phyloP scores from a whole-genome alignment of 2,113 vertebrate species.

The Mustela lutreola region DNA sequence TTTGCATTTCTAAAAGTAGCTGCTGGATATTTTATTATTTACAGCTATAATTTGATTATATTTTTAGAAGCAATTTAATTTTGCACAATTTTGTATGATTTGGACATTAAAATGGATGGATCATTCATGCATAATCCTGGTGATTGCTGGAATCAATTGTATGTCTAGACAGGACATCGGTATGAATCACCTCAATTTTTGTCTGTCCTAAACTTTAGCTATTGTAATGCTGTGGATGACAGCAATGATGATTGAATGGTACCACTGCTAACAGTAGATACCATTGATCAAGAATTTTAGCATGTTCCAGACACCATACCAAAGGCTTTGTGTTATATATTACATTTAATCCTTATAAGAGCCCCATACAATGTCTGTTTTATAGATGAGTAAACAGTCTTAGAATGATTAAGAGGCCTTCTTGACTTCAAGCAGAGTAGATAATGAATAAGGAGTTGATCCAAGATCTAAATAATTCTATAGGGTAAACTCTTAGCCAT shows the following conservation, averaged over 20 bases:
- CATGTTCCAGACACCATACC: background rate
- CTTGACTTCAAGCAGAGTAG: background rate
- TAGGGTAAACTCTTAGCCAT: conserved; percentile 9
- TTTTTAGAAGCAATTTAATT: conserved; percentile 58
- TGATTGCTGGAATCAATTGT: conserved; percentile 9
- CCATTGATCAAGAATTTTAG: background rate
- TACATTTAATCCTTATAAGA: background rate
- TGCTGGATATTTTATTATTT: conserved; percentile 42
- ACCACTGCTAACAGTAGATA: background rate
- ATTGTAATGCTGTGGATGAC: background rate
- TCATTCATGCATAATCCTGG: background rate
- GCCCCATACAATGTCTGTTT: background rate
- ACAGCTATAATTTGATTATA: conserved; percentile 10
- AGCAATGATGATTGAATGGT: background rate
- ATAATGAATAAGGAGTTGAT: conserved; percentile 22
- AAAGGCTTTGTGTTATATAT: background rate
- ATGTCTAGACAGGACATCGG: background rate
- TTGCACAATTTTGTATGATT: conserved; percentile 23
- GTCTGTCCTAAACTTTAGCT: background rate
- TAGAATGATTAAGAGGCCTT: background rate
- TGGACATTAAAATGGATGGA: conserved; percentile 43
- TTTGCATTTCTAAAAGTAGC: conserved; percentile 55
- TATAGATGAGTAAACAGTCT: background rate
- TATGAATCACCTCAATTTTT: conserved; percentile 43
- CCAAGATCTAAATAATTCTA: background rate